These are phyloP conservation scores for Dipodomys merriami DNA, from an alignment of 2,113 vertebrate species.

Conservation along the genomic window DNA sequence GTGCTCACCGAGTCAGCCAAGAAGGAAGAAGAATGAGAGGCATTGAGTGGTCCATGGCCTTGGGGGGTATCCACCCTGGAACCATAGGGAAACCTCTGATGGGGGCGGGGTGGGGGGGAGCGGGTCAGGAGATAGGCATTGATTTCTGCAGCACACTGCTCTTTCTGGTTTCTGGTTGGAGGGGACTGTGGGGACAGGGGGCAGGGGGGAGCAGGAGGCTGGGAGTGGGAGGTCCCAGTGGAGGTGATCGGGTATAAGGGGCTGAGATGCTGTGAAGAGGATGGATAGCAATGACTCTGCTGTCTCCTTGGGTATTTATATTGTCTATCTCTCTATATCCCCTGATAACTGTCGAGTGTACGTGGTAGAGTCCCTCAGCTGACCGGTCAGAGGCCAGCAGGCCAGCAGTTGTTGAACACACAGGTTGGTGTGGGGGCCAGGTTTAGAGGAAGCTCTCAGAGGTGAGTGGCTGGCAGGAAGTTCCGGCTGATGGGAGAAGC, in stretches of 20 bases:
- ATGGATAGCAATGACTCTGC: too few relatives aligned
- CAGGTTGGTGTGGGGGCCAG: neutral
- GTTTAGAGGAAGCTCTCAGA: neutral
- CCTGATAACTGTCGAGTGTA: neutral
- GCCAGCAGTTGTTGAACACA: neutral
- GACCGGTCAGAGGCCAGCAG: neutral
- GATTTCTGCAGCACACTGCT: neutral
- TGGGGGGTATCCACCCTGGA: too few relatives aligned
- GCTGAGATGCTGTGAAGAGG: neutral
- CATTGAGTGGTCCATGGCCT: fast-evolving
- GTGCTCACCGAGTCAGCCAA: too few relatives aligned
- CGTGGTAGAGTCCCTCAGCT: neutral
- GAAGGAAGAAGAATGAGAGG: neutral
- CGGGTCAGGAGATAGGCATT: neutral
- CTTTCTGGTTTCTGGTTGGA: neutral
- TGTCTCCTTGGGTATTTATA: neutral
- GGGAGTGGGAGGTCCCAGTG: too few relatives aligned
- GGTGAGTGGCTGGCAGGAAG: neutral
- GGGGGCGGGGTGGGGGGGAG: too few relatives aligned
- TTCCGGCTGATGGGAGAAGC: too few relatives aligned
- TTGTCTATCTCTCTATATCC: neutral
- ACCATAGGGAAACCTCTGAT: neutral
- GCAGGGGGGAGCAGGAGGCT: neutral
- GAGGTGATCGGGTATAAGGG: neutral
- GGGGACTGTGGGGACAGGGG: neutral